Percentiles rank a stretch among this genome's conserved stretches.
These are phyloP conservation scores for Scaeva pyrastri DNA, from an alignment of 2,888 invertebrate genomes.

Conservation along the genomic window DNA sequence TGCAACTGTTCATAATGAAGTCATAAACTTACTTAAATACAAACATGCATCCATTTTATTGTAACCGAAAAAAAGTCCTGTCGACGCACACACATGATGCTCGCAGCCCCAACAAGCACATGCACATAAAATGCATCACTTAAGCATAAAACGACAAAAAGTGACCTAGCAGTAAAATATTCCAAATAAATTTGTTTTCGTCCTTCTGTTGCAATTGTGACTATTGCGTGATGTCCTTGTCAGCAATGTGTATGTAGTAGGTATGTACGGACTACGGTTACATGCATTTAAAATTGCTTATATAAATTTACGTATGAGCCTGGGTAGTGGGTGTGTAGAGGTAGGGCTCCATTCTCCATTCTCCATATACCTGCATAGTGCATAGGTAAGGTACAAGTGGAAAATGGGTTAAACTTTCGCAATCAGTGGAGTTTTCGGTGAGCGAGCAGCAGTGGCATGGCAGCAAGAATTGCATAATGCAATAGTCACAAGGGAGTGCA, in stretches of 20 bases:
- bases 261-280: conserved; percentile 11
- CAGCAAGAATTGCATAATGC: conserved; percentile 64
- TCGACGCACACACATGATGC: conserved; percentile 18
- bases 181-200: conserved; percentile 59
- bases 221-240: conserved; percentile 38
- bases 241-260: conserved; percentile 4
- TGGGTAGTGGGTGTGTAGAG: neutral
- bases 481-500: conserved; percentile 58
- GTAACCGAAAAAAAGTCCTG: conserved; percentile 9
- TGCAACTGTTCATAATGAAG: conserved; percentile 60
- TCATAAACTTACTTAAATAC: conserved; percentile 64
- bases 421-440: conserved; percentile 61
- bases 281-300: conserved; percentile 31
- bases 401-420: conserved; percentile 62
- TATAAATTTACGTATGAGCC: neutral
- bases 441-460: conserved; percentile 3
- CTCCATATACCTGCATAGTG: too few species aligned
- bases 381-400: neutral
- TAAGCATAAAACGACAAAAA: conserved; percentile 60
- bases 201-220: conserved; percentile 27
- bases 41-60: conserved; percentile 53
- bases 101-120: neutral
- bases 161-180: conserved; percentile 57
- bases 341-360: too few species aligned
- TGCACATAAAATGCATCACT: conserved; percentile 60